Evolutionary conservation across 2,113 vertebrate genomes (phyloP), one percentile per base, ranked within the genome.

Genomic region (Circaetus gallicus): DNA sequence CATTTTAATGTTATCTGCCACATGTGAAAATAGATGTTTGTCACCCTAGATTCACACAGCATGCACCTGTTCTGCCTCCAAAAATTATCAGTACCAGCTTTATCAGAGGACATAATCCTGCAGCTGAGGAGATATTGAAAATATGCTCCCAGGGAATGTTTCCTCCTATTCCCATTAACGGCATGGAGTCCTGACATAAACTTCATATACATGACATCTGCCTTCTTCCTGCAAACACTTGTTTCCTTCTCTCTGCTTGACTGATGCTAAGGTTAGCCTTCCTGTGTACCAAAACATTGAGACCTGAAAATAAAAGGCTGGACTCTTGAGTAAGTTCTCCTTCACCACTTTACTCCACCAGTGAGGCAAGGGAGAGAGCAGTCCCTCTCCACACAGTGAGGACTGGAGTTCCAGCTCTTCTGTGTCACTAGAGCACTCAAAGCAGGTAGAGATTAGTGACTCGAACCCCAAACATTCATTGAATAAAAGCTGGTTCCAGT

Each of bases 231-330:
- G 26, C 43, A 62, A 79, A 79, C 22, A 17, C 4, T 84, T 55
- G 19, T 43, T 96, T 93, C 26, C 21, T 59, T 89, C 69, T 86
- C 25, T 70, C 15, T 61, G 52, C 72, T 93, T 88, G 34, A 43
- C 40, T 59, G 25, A n/a, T 82, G n/a, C 11, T 69, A 47, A 84
- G 38, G 42, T 55, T 71, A 58, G 40, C 52, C 52, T 85, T 91
- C 17, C 56, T 67, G 17, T 55, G 25, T 49, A 56, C 20, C 34
- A 79, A 50, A 94, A 71, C 10, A 20, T 3, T 76, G 65, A 36
- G 28, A 65, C 79, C 76, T 85, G 61, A 80, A 87, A 77, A 72
- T 36, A 56, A 87, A 53, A 45, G 13, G 4, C 36, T 72, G 29
- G 15, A 18, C 16, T 59, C 42, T 67, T 66, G 32, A 45, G 20